Conservation (phyloP, 2,888 invertebrate species). For the Chrysolina haemoptera region DNA sequence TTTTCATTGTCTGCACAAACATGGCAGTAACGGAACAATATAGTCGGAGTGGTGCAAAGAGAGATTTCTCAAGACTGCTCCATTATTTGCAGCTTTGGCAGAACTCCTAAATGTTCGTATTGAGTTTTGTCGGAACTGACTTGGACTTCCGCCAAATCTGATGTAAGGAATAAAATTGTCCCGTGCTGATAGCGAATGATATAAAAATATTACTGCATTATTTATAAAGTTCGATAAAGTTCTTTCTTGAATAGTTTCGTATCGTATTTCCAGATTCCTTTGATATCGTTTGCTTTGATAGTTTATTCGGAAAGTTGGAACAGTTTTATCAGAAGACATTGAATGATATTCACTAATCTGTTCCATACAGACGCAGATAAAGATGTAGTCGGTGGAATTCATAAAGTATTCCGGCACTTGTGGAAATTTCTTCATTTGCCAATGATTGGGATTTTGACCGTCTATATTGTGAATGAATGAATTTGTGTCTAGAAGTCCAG, state of each 20-base stretch:
- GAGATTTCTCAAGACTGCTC: conserved; percentile 37
- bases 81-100: conserved; percentile 47
- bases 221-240: conserved; percentile 44
- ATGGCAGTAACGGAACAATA: conserved; percentile 38
- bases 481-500: no score
- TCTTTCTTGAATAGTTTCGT: conserved; percentile 31
- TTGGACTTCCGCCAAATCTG: conserved; percentile 25
- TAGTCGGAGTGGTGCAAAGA: conserved; percentile 28
- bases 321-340: conserved; percentile 27
- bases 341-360: conserved; percentile 28
- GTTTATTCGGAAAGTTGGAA: conserved; percentile 26
- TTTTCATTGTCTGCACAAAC: conserved; percentile 39
- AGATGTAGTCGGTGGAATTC: neutral
- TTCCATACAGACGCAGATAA: neutral
- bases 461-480: no score
- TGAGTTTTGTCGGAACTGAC: conserved; percentile 25
- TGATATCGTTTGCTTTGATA: conserved; percentile 25
- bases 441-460: no score
- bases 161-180: conserved; percentile 24
- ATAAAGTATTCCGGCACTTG: neutral
- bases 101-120: conserved; percentile 38
- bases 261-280: conserved; percentile 33
- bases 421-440: no score
- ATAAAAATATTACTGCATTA: conserved; percentile 42
- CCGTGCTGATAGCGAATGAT: conserved; percentile 38